A percentile compares a stretch with the other conserved stretches of the same genome.
These are phyloP conservation scores for Nyleta sp. DNA, from an alignment of 2,888 invertebrate species.

Conservation along the genomic window DNA sequence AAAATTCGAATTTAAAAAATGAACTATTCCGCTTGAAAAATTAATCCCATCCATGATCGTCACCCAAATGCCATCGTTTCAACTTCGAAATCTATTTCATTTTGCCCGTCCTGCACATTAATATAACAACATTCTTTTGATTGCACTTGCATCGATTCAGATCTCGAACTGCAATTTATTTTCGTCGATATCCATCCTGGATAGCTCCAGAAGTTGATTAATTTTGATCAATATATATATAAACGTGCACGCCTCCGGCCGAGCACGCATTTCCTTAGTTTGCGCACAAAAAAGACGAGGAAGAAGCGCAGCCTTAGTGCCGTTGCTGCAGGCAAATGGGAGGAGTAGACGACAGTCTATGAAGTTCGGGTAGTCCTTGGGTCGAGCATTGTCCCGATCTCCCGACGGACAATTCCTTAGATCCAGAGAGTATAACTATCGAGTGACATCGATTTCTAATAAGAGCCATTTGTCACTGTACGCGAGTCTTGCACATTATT, in stretches of 20 bases:
- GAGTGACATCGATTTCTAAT: constrained; percentile 26
- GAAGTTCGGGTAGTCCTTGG: constrained; percentile 26
- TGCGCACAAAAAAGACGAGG: constrained; percentile 9
- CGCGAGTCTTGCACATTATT: not conserved
- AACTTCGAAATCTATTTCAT: not conserved
- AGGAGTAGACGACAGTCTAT: constrained; percentile 40
- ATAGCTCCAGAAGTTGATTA: constrained; percentile 26
- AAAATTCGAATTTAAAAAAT: too few relatives aligned
- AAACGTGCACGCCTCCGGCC: constrained; percentile 31
- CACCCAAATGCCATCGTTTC: too few relatives aligned
- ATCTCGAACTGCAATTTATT: constrained; percentile 13
- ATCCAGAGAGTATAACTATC: constrained; percentile 22
- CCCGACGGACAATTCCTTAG: not conserved
- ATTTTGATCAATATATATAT: constrained; percentile 33
- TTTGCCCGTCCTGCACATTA: not conserved
- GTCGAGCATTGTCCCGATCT: constrained; percentile 19
- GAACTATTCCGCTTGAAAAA: too few relatives aligned
- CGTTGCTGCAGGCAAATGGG: constrained; percentile 23
- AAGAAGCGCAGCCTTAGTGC: constrained; percentile 7
- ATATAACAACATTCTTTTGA: constrained; percentile 6
- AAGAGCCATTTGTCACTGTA: constrained; percentile 32
- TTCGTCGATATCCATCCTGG: not conserved
- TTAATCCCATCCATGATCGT: too few relatives aligned
- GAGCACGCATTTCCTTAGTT: not conserved
- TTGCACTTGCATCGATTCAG: constrained; percentile 14